Evolutionary conservation across 2,797 vertebrate genomes (phyloP), one percentile per base, ranked within the genome.

Genomic region (Pseudochirops cupreus): DNA sequence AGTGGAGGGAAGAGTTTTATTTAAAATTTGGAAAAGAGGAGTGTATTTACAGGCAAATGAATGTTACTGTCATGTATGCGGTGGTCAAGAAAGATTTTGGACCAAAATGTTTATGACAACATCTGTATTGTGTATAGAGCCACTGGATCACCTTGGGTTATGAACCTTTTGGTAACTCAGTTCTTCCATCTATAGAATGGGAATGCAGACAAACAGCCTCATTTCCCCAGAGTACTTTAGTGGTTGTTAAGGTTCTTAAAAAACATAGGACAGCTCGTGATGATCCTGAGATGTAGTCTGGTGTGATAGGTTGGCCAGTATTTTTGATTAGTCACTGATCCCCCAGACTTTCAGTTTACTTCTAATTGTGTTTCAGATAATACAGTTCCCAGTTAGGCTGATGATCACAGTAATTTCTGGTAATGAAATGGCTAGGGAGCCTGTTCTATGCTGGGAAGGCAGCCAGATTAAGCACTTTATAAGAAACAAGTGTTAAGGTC

Each of bases 351-450:
- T 97, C 93, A 89, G 5, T 93, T 95, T 57, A 67, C 4, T 97
- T 91, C 56, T 97, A 98, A 97, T 92, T 96, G 91, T 94, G 96
- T 96, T 97, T 97, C 94, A 96, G 54, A 46, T 67, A 97, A 96
- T 93, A 91, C n/a, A 95, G 26, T 94, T 94, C 91, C 96, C 95
- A 96, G 56, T 95, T 4, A 97, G 95, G 97, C 82, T 94, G 97
- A 97, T 97, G 95, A 97, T 97, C 90, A 91, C 87, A 95, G 57
- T 59, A n/a, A 97, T 96, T 98, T 98, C 97, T 98, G 95, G 96
- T 97, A 98, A 98, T 96, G 67, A 98, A 98, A 98, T 33, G 87
- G 91, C 95, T 96, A 74, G 56, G 92, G 92, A 98, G 90, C 74
- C 95, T 91, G 54, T 95, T 93, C 92, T 93, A 55, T 0, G 0